phyloP scores from a whole-genome alignment of 1,140 invertebrate species.

The Centruroides sculpturatus region DNA sequence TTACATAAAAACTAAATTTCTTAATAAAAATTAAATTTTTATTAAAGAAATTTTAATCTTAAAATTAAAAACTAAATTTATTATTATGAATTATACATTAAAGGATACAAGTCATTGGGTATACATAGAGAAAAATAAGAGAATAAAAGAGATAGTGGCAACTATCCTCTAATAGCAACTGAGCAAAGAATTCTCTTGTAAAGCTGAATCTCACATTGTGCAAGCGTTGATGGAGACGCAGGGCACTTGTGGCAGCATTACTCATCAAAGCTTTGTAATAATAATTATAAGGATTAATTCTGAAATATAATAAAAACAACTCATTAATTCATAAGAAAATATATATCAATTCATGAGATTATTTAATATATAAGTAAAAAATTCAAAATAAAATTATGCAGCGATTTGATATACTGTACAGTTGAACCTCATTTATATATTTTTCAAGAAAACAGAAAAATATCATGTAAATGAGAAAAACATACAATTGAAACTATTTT shows the following conservation, averaged over 20 bases:
- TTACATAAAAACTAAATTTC: not conserved
- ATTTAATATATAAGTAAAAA: not conserved
- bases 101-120: slow-evolving; percentile 71
- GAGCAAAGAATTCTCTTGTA: slow-evolving; percentile 58
- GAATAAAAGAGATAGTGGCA: slow-evolving; percentile 93
- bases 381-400: not conserved
- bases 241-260: slow-evolving; percentile 81
- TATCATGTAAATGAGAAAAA: no score
- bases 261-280: slow-evolving; percentile 83
- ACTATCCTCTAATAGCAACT: slow-evolving; percentile 76
- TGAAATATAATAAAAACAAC: slow-evolving; percentile 23
- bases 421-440: not conserved
- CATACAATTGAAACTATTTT: no score
- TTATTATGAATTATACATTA: slow-evolving; percentile 11
- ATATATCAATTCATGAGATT: not conserved
- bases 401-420: slow-evolving; percentile 1
- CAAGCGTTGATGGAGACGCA: slow-evolving; percentile 82
- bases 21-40: no score
- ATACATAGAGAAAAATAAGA: slow-evolving; percentile 76
- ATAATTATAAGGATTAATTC: slow-evolving; percentile 55
- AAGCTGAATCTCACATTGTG: slow-evolving; percentile 52
- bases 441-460: no score
- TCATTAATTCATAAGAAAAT: not conserved
- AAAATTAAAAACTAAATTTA: no score
- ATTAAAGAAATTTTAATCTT: no score